Conservation (phyloP, 2,113 vertebrate genomes). For the Passer montanus region DNA sequence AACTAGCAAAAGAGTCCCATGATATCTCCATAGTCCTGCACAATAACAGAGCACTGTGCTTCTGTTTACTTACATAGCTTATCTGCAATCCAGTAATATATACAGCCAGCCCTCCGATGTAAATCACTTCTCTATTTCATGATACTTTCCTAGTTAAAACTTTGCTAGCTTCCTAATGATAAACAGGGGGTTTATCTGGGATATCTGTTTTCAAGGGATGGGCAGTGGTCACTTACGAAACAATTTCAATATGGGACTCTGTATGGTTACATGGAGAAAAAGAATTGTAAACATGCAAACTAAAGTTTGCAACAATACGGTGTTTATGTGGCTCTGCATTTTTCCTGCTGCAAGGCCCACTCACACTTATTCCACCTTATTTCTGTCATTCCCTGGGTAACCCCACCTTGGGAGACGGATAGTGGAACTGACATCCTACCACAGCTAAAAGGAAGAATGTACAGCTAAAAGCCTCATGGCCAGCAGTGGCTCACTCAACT, state of each 20-base stretch:
- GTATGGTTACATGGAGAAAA: neutral
- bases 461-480: neutral
- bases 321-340: neutral
- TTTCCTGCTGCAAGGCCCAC: neutral
- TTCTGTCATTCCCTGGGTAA: neutral
- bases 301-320: neutral
- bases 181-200: neutral
- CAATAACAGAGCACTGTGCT: neutral
- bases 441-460: neutral
- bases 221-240: neutral
- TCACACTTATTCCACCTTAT: neutral
- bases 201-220: neutral
- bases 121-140: slow-evolving; percentile 26
- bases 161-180: neutral
- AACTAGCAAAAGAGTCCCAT: slow-evolving; percentile 56
- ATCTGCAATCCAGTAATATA: slow-evolving; percentile 29
- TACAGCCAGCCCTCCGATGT: neutral
- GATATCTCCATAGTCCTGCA: slow-evolving; percentile 19
- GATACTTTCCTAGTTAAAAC: neutral
- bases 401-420: fast-evolving
- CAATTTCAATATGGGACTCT: neutral
- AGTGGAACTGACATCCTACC: too few relatives aligned
- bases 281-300: neutral
- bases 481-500: neutral
- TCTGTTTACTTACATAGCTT: slow-evolving; percentile 63